Evolutionary conservation across 2,888 invertebrate species (phyloP), one percentile per base, ranked within the genome.

Genomic region (Ophonus ardosiacus): DNA sequence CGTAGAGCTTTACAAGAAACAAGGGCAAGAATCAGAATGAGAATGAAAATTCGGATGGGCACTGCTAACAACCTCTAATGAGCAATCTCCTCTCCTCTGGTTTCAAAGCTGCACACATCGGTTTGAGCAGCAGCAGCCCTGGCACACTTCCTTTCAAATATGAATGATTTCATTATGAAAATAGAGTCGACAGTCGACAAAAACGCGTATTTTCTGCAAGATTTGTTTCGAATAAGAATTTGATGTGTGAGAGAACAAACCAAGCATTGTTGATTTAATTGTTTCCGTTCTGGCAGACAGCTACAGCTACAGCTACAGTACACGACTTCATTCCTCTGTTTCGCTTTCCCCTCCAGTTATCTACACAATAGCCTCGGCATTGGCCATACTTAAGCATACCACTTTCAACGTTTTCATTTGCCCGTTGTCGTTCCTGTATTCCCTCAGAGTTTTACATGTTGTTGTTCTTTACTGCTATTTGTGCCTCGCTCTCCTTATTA

Each of bases 211-310:
- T 91, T 91, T 91, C 91, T 91, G 90, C 90, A 91, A 91, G 91
- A 91, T 91, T 91, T 91, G 89, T 88, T 89, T 88, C 90, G 90
- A 91, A 91, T 91, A 87, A 90, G 88, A 88, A 74, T 89, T 89
- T 89, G 89, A 88, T 90, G 90, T 89, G 89, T 89, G 90, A 89
- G 89, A 87, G 90, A 90, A 90, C 91, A 91, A 91, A 91, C 91
- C 91, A 90, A 91, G 91, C 91, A 91, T 91, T 91, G 91, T 91
- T 90, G 90, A 91, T 91, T 91, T 91, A 91, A 91, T 91, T 91
- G 91, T 91, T 91, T 91, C 91, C 91, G 91, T 91, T 91, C 90
- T 91, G 90, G 90, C 90, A 43, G 71, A 74, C 43, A 31, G 31
- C 31, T 21, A 71, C 43, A 31, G 31, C 31, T 21, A 71, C 43